phyloP scores from a whole-genome alignment of 2,797 vertebrate species.

The Muscicapa comitata region DNA sequence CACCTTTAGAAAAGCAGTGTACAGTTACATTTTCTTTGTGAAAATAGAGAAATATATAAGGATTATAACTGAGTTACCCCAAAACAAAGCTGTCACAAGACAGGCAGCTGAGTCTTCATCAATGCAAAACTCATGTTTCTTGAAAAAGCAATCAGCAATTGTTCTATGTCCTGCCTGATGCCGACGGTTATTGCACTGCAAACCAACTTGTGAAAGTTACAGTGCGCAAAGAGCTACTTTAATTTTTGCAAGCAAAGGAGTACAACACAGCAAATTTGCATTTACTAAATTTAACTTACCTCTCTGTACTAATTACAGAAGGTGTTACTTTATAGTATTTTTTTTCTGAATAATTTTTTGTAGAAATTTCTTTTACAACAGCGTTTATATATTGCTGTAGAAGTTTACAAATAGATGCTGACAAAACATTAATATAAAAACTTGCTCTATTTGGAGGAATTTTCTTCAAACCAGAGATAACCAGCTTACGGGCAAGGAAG shows the following conservation, averaged over 20 bases:
- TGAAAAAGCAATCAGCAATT: background rate
- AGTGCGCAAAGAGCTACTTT: background rate
- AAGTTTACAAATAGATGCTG: background rate
- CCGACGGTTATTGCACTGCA: background rate
- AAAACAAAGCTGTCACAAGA: background rate
- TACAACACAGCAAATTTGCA: background rate
- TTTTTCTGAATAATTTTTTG: background rate
- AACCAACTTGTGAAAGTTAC: background rate
- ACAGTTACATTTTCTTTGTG: background rate
- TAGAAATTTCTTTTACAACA: background rate
- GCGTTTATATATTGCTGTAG: background rate
- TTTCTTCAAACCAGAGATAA: constrained; percentile 7
- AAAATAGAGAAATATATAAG: background rate
- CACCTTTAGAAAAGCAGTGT: background rate
- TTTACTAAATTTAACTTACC: background rate
- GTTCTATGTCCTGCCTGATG: background rate
- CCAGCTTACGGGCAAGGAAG: background rate
- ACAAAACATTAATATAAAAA: background rate
- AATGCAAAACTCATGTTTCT: background rate
- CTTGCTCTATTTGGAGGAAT: background rate
- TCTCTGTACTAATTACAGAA: background rate
- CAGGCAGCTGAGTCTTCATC: background rate
- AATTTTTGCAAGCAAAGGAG: background rate
- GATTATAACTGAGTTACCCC: background rate
- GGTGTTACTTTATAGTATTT: background rate